These are phyloP conservation scores for Mungos mungo DNA, from an alignment of 2,113 vertebrate species.

Conservation along the genomic window DNA sequence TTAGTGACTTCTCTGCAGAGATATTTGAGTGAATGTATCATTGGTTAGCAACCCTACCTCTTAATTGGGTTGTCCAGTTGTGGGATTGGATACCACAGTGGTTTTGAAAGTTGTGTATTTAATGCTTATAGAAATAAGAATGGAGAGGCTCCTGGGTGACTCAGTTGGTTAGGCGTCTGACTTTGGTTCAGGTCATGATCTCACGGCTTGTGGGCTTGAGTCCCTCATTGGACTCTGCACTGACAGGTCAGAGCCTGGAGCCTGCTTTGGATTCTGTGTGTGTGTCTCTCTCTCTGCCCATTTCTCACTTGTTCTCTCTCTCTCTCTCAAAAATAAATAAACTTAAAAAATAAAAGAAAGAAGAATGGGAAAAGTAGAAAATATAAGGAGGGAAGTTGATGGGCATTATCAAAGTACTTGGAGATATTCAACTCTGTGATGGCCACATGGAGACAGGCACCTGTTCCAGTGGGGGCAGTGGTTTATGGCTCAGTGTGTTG, in stretches of 20 bases:
- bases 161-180: too few relatives aligned
- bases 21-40: background rate
- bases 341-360: too few relatives aligned
- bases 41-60: background rate
- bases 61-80: background rate
- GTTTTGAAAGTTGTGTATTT: background rate
- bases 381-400: background rate
- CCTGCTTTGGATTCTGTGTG: too few relatives aligned
- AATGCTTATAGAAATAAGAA: background rate
- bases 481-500: fast-evolving
- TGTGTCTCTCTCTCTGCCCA: too few relatives aligned
- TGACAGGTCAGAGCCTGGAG: too few relatives aligned
- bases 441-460: fast-evolving
- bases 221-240: too few relatives aligned
- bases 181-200: too few relatives aligned
- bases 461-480: fast-evolving
- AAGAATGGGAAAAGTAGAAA: background rate
- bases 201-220: too few relatives aligned
- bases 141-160: too few relatives aligned
- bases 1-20: background rate
- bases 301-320: too few relatives aligned
- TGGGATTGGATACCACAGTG: background rate
- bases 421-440: background rate
- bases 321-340: too few relatives aligned
- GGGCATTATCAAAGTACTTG: too few relatives aligned